Conservation (phyloP, 2,113 vertebrate genomes). For the Oncorhynchus tshawytscha region DNA sequence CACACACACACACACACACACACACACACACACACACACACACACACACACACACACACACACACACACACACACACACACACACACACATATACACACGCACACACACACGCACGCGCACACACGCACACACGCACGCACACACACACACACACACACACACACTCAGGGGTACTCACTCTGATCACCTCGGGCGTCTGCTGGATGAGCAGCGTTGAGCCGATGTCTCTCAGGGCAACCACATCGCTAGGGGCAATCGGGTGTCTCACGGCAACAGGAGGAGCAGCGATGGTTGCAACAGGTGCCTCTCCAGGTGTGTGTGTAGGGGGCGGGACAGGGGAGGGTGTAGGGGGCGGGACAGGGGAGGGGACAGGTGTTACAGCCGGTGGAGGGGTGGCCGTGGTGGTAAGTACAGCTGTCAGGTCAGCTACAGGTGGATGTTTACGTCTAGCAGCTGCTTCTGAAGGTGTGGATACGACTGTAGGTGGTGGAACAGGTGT, state of each 20-base stretch:
- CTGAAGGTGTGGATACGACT: neutral
- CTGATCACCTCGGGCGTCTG: constrained; percentile 92
- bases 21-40: too few species aligned
- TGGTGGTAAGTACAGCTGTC: neutral
- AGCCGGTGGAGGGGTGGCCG: neutral
- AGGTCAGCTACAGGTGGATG: constrained; percentile 6
- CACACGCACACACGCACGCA: neutral
- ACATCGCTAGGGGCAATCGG: constrained; percentile 38
- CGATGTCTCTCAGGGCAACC: constrained; percentile 67
- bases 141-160: neutral
- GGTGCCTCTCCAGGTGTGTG: neutral
- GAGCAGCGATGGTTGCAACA: neutral
- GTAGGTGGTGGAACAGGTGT: neutral
- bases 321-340: neutral
- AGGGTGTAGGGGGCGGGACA: too few species aligned
- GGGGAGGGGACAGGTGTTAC: neutral
- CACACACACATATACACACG: neutral
- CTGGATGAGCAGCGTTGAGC: constrained; percentile 86
- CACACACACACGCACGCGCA: neutral
- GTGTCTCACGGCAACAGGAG: constrained; percentile 12
- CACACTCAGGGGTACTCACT: constrained; percentile 74
- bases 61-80: neutral
- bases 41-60: too few species aligned
- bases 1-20: too few species aligned
- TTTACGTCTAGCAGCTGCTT: constrained; percentile 11